Base-by-base conservation (phyloP, 2,797 vertebrate genomes). In the Anisognathus igniventris region DNA sequence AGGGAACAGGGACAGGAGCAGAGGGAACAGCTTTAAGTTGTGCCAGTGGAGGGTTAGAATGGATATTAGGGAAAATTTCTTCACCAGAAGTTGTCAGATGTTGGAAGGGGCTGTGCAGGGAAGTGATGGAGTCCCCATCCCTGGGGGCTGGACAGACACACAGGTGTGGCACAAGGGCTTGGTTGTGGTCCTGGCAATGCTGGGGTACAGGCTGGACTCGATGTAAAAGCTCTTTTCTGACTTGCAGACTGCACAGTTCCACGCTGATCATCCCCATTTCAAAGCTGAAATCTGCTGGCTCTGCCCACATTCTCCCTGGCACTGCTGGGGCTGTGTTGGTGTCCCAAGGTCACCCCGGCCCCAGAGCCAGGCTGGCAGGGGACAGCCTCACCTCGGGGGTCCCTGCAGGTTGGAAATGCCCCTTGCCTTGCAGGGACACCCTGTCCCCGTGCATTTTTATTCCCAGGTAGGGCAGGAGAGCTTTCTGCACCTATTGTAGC, bases 311-410 rank as follows among this genome's bases (percentile, higher is more conserved):
- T 3, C 12, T 24, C 31, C 40, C 70, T 2, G 48, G 24, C 70
- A 1, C 22, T 6, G 56, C n/a, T 2, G 28, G 30, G 86, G 28
- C 9, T 8, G 6, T 7, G 24, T 5, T 13, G 8, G 57, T 9
- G 57, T 19, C 58, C 16, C 15, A 28, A 19, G 25, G 18, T 20
- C 54, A 0, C 7, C 0, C 12, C 3, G 0, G 3, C 12, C 0
- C 10, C n/a, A 2, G 28, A 1, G 37, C 1, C 2, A 6, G 3
- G 17, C 65, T 40, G 19, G 6, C 12, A 31, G 50, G 19, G 17
- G 11, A 4, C 82, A 25, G 33, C 27, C 3, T 12, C 12, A 6
- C 40, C n/a, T 8, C 8, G 22, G 17, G 28, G 42, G 6, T 21
- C 33, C 30, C 28, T 39, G 48, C 24, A 8, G 8, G 12, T 86